phyloP scores from a whole-genome alignment of 2,888 invertebrate genomes.

The Noctua pronuba region DNA sequence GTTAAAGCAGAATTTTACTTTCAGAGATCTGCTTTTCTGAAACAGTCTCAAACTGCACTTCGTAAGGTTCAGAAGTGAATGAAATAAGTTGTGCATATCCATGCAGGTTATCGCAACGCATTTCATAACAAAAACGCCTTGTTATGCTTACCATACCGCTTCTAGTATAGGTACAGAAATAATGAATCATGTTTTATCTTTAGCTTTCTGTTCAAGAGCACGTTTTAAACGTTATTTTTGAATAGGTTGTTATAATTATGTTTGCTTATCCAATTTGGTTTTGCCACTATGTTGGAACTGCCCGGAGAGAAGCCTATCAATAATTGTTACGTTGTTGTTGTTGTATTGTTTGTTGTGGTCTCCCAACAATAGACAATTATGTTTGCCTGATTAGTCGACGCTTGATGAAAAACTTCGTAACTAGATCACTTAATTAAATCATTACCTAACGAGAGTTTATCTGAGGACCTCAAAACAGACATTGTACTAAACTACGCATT shows the following conservation, averaged over 20 bases:
- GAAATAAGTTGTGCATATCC: conserved; percentile 21
- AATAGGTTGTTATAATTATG: background rate
- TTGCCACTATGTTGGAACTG: background rate
- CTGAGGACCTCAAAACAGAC: background rate
- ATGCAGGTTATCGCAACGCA: conserved; percentile 20
- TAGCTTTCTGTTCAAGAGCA: background rate
- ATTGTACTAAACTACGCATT: background rate
- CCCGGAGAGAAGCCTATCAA: background rate
- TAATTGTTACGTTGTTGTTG: too few species aligned
- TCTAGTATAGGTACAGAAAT: conserved; percentile 2
- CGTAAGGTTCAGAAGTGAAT: conserved; percentile 28
- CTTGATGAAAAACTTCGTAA: background rate
- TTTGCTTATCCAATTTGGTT: background rate
- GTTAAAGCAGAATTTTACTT: background rate
- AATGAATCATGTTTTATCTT: conserved; percentile 29
- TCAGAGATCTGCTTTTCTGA: conserved; percentile 9
- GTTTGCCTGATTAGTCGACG: background rate
- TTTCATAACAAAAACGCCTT: conserved; percentile 41
- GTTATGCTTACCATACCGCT: conserved; percentile 12
- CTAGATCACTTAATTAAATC: background rate
- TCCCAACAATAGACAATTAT: background rate
- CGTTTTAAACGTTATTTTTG: conserved; percentile 2
- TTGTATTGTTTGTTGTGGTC: background rate
- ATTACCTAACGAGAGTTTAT: conserved; percentile 2
- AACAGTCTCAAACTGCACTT: background rate